Base-by-base conservation (phyloP, 1,140 invertebrate species). In the Patella vulgata region DNA sequence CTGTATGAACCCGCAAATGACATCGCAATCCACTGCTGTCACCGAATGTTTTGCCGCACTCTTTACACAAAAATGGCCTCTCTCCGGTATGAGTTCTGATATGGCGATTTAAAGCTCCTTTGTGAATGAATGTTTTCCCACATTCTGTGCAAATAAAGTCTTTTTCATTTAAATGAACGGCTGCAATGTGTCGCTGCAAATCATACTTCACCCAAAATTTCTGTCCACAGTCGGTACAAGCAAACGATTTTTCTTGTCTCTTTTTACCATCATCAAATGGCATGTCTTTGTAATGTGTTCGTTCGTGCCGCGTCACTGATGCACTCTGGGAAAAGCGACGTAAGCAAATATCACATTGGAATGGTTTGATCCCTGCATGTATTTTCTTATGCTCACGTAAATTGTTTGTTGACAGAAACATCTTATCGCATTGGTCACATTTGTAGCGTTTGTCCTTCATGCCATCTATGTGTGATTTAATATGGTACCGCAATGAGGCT, bases 71-170 rank as follows among this genome's bases (percentile, higher is more conserved):
- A 63, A 87, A 88, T 3, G 81, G 74, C 55, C 91, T 87, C 73
- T 90, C 1, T 89, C 89, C 92, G 1, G 92, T 94, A 75, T 95
- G 93, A 48, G 93, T 93, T 31, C 93, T 87, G 30, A 93, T 89
- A 78, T 95, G 93, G 5, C 33, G 33, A 14, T 36, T 36, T 36
- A 36, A 36, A 46, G 77, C 80, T 19, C 73, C 79, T 21, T 81
- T 72, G 8, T 77, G 64, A 30, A 48, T 42, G 47, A 73, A 73
- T 17, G 28, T 19, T 27, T 66, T 69, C 1, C 23, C 36, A 55
- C 67, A 69, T 14, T 8, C 5, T 5, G 33, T 8, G 33, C 33
- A 36, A 8, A 8, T 36, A 36, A 36, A 36, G 33, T 36, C 33
- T 36, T 36, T 36, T 8, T 8, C 6, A 36, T 36, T 36, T 14